Evolutionary conservation across 2,113 vertebrate species (phyloP), one percentile per base, ranked within the genome.

Genomic region (Thomomys bottae): DNA sequence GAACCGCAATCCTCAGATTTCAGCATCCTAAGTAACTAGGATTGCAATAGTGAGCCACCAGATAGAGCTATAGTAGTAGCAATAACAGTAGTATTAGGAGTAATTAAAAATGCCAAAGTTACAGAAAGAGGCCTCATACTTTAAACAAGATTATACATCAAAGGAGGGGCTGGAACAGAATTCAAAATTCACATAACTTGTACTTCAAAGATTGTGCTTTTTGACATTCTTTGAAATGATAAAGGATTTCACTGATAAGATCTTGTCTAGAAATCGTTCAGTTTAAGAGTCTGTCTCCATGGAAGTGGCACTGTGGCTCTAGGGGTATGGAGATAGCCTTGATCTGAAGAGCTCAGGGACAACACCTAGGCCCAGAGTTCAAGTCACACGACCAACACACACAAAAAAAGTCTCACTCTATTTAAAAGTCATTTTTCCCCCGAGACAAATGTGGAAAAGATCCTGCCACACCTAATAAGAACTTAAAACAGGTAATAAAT

Each of bases 161-260:
- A 78, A 12, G 70, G 11, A 89, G 30, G 30, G 15, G 23, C 18
- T 54, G 3, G 73, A 63, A 23, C 8, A 70, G 20, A 81, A 89
- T 84, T 92, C 38, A 95, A 87, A 87, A 89, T 17, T 38, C 40
- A 73, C 6, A 4, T 5, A 67, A 63, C 8, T 45, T 11, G 40
- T 45, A 45, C n/a, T 78, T 30, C 12, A 54, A 87, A 70, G 57
- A 3, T 10, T 24, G 17, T 38, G 30, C 49, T 28, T 45, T 18
- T 88, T 72, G 75, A 80, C 18, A 38, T 30, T 80, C 18, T 86
- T 63, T 66, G 63, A 88, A 88, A 32, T 80, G 38, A 26, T 73
- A n/a, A 88, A 34, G 30, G 34, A 40, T 10, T 8, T 34, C 17
- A 26, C 10, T 87, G 26, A 75, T 61, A 88, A 24, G 10, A 67